Evolutionary conservation across 2,113 vertebrate species (phyloP).

Genomic region (Platysteira castanea): DNA sequence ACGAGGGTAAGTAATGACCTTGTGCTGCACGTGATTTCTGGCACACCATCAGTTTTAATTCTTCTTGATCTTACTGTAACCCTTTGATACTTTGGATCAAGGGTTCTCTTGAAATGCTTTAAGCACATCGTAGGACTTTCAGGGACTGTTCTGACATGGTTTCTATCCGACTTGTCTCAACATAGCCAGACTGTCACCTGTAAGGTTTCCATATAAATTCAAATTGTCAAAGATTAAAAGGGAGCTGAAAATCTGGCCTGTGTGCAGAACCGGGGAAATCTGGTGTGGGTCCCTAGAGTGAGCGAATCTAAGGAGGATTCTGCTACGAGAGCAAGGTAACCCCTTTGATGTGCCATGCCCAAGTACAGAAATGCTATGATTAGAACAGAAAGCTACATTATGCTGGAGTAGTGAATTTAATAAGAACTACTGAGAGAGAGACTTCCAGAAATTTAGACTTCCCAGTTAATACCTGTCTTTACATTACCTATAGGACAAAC

Average conservation of each 20-base stretch:
- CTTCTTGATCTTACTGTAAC: slow-evolving; percentile 80
- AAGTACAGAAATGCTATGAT: slow-evolving; percentile 40
- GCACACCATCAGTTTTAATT: slow-evolving; percentile 81
- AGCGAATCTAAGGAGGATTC: slow-evolving; percentile 53
- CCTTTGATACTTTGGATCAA: slow-evolving; percentile 81
- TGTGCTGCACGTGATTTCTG: slow-evolving; percentile 76
- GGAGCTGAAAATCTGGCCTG: slow-evolving; percentile 54
- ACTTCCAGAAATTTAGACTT: slow-evolving; percentile 48
- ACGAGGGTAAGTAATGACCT: slow-evolving; percentile 79
- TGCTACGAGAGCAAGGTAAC: slow-evolving; percentile 38
- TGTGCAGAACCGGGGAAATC: slow-evolving; percentile 50
- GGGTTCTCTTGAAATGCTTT: slow-evolving; percentile 74
- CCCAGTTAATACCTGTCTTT: neutral
- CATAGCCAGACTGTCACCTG: slow-evolving; percentile 69
- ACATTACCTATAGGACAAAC: neutral
- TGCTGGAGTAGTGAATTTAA: slow-evolving; percentile 34
- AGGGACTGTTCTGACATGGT: slow-evolving; percentile 70
- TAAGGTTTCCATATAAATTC: slow-evolving; percentile 72
- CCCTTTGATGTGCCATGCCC: slow-evolving; percentile 67
- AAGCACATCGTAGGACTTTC: slow-evolving; percentile 71
- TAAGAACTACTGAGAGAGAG: slow-evolving; percentile 19
- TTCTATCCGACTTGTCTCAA: slow-evolving; percentile 71
- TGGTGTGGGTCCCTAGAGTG: slow-evolving; percentile 63
- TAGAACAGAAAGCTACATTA: slow-evolving; percentile 38
- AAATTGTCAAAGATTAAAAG: slow-evolving; percentile 82